Evolutionary conservation across 2,797 vertebrate genomes (phyloP).

Genomic region (Artibeus jamaicensis): DNA sequence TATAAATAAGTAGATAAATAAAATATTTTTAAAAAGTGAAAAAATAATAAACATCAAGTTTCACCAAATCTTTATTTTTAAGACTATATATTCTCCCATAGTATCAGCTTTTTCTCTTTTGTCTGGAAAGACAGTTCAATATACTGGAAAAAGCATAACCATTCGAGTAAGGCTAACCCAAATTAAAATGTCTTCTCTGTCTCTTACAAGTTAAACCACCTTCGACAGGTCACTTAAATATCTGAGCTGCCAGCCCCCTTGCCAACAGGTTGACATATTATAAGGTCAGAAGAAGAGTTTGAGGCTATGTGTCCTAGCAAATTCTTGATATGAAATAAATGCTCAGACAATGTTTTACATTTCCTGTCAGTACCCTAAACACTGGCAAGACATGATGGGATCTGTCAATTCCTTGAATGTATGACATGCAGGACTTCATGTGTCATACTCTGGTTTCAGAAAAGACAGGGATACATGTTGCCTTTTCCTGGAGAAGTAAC

Average conservation of each 20-base stretch:
- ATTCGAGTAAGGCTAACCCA: not conserved
- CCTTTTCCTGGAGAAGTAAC: not conserved
- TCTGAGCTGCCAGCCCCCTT: not conserved
- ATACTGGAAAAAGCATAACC: not conserved
- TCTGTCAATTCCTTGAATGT: not conserved
- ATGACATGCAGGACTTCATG: too few relatives aligned
- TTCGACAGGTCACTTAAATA: not conserved
- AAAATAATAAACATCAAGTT: not conserved
- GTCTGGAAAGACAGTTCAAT: not conserved
- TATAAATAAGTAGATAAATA: too few relatives aligned
- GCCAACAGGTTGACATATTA: not conserved
- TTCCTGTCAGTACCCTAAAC: not conserved
- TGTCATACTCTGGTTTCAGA: not conserved
- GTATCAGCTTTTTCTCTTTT: not conserved
- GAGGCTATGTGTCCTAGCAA: not conserved
- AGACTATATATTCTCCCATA: not conserved
- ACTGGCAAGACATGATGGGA: too few relatives aligned
- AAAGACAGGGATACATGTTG: not conserved
- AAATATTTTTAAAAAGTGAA: too few relatives aligned
- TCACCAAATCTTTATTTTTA: not conserved
- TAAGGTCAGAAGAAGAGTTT: not conserved
- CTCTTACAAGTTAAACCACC: not conserved
- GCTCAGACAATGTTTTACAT: accelerated
- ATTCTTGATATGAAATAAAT: not conserved
- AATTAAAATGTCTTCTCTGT: not conserved